Conservation (phyloP, 2,113 vertebrate species). For the Hyaena hyaena region DNA sequence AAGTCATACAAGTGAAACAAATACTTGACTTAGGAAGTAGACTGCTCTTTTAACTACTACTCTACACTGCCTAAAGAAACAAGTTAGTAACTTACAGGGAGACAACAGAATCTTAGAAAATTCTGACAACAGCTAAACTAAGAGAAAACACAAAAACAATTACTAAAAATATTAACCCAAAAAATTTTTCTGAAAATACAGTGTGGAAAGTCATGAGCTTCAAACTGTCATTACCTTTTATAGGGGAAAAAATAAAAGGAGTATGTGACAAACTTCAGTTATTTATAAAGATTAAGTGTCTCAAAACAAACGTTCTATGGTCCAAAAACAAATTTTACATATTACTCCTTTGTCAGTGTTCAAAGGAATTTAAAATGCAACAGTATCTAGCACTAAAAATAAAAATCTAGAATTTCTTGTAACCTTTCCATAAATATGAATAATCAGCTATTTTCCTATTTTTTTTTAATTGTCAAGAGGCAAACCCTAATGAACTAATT, state of each 20-base stretch:
- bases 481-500: background rate
- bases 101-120: constrained; percentile 19
- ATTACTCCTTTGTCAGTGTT: background rate
- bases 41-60: background rate
- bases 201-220: background rate
- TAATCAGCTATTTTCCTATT: background rate
- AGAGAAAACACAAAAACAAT: background rate
- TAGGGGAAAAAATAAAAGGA: background rate
- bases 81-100: constrained; percentile 2
- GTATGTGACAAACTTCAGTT: background rate
- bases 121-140: background rate
- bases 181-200: constrained; percentile 35
- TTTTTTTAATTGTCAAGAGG: background rate
- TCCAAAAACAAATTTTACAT: constrained; percentile 14
- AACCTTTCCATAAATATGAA: constrained; percentile 4
- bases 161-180: background rate
- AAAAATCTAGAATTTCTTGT: constrained; percentile 11
- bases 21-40: background rate
- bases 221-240: background rate
- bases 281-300: background rate
- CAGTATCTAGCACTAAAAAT: background rate
- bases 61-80: background rate
- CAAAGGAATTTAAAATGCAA: background rate
- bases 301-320: constrained; percentile 20
- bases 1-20: background rate